Conservation (phyloP, 2,888 invertebrate species). For the Drosophila austrosaltans region DNA sequence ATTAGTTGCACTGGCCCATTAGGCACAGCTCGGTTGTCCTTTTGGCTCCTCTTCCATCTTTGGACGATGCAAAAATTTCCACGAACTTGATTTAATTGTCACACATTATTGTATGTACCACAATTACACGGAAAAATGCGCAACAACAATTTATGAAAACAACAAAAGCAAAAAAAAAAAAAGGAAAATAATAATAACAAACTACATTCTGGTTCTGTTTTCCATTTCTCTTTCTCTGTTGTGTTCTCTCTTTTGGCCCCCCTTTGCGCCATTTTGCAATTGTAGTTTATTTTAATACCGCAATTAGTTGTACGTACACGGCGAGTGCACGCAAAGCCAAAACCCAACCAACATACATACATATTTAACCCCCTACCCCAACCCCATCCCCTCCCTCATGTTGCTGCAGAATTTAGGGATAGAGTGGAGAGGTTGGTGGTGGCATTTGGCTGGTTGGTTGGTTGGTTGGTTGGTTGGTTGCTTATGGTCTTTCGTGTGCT, state of each 20-base stretch:
- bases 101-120: constrained; percentile 59
- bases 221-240: not conserved
- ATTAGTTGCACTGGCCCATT: too few relatives aligned
- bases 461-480: constrained; percentile 10
- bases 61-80: constrained; percentile 41
- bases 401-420: constrained; percentile 59
- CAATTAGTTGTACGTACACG: constrained; percentile 66
- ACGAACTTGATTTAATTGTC: constrained; percentile 74
- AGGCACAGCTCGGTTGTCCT: not conserved
- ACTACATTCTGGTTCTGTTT: constrained; percentile 1
- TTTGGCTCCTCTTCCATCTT: constrained; percentile 38
- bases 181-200: constrained; percentile 30
- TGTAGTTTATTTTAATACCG: constrained; percentile 77
- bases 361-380: not conserved
- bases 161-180: constrained; percentile 34
- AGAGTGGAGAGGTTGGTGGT: too few relatives aligned
- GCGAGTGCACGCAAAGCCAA: constrained; percentile 51
- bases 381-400: constrained; percentile 27
- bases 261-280: constrained; percentile 73
- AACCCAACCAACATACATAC: constrained; percentile 19
- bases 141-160: constrained; percentile 52
- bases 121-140: constrained; percentile 75
- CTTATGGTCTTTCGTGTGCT: constrained; percentile 10
- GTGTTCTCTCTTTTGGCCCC: constrained; percentile 1
- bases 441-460: constrained; percentile 7